A percentile compares a stretch with the other conserved stretches of the same genome.
Evolutionary conservation across 1,140 invertebrate genomes (phyloP).

Genomic region (Rhagoletis zephyria): DNA sequence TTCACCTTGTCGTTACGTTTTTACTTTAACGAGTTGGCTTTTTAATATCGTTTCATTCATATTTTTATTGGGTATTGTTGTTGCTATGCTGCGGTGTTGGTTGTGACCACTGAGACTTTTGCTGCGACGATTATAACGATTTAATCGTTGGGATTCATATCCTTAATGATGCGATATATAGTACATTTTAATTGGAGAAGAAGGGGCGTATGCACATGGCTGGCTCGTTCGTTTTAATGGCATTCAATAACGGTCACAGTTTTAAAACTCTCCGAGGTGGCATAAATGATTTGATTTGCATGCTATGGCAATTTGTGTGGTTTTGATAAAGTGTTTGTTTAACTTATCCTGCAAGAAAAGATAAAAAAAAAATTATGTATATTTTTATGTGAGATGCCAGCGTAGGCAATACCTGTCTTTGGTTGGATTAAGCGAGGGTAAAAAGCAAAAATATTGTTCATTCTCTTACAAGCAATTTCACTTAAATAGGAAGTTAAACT

Average conservation of each 20-base stretch:
- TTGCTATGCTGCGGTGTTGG: not conserved
- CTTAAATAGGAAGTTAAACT: too few species aligned
- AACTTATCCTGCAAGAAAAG: too few species aligned
- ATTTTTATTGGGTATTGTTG: conserved; percentile 41
- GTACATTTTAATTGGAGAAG: conserved; percentile 8
- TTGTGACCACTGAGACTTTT: not conserved
- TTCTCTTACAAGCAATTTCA: too few species aligned
- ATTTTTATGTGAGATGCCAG: too few species aligned
- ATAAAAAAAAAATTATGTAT: too few species aligned
- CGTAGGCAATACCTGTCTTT: too few species aligned
- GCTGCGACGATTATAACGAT: conserved; percentile 36
- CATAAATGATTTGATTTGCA: conserved; percentile 18
- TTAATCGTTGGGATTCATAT: conserved; percentile 50
- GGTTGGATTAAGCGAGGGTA: too few species aligned
- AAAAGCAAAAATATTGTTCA: too few species aligned
- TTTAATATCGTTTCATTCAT: conserved; percentile 26
- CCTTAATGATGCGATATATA: conserved; percentile 47
- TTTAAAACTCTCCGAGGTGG: not conserved
- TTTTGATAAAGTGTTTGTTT: not conserved
- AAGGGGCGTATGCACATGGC: not conserved
- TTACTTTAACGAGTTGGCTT: conserved; percentile 27
- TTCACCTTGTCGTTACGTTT: not conserved
- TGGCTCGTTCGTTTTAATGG: not conserved
- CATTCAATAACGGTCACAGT: not conserved
- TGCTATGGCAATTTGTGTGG: not conserved